phyloP scores from a whole-genome alignment of 2,888 invertebrate species.

The Epinotia demarniana region DNA sequence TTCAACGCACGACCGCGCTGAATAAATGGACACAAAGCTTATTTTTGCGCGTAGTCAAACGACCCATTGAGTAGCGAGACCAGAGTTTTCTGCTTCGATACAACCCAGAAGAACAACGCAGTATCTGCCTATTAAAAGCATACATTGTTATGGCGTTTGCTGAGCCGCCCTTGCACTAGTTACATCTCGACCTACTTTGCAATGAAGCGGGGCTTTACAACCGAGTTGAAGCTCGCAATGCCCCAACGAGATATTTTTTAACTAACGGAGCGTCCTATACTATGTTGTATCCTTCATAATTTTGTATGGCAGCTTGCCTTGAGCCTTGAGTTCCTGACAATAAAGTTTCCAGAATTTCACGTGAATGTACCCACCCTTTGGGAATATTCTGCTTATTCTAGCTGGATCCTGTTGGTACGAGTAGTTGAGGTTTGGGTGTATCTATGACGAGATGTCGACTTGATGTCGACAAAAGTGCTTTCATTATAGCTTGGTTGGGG shows the following conservation, averaged over 20 bases:
- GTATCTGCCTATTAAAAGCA: background rate
- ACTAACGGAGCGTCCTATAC: background rate
- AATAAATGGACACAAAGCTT: constrained; percentile 35
- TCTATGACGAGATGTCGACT: too few species aligned
- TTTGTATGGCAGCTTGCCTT: background rate
- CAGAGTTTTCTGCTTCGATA: constrained; percentile 34
- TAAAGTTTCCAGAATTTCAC: background rate
- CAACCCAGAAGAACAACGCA: constrained; percentile 3
- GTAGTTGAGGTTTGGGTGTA: too few species aligned
- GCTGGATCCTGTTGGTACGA: too few species aligned
- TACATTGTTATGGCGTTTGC: constrained; percentile 9
- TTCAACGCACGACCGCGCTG: too few species aligned
- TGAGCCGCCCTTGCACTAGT: constrained; percentile 53
- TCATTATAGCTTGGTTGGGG: too few species aligned
- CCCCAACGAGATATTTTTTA: background rate
- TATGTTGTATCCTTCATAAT: background rate
- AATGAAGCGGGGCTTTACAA: constrained; percentile 61
- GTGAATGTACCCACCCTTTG: background rate
- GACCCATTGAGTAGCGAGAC: constrained; percentile 36
- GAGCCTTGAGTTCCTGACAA: too few species aligned
- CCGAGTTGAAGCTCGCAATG: constrained; percentile 29
- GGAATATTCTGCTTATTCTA: too few species aligned
- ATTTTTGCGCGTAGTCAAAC: constrained; percentile 29
- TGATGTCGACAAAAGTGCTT: too few species aligned
- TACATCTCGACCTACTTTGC: constrained; percentile 73